These are phyloP conservation scores for Coleophora deauratella DNA, from an alignment of 2,888 invertebrate genomes.

Conservation along the genomic window DNA sequence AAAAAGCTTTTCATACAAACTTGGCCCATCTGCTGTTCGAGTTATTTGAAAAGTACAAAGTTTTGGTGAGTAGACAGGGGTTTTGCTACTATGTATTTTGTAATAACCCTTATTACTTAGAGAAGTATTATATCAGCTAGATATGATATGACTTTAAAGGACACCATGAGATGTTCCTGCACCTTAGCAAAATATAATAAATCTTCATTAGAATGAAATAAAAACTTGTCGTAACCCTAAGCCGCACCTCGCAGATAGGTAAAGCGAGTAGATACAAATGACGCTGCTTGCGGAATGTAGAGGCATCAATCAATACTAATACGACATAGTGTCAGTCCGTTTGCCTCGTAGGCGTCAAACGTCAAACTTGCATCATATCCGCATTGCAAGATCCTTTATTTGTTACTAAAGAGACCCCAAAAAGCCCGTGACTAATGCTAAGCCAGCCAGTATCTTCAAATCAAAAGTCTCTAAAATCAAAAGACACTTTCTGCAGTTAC, in stretches of 20 bases:
- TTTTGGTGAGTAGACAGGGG: too few species aligned
- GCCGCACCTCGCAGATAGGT: constrained; percentile 29
- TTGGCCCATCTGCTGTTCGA: too few species aligned
- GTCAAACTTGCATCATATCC: constrained; percentile 7
- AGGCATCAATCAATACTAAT: constrained; percentile 44
- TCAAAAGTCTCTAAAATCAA: too few species aligned
- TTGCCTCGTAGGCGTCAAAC: constrained; percentile 25
- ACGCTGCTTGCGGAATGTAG: constrained; percentile 33
- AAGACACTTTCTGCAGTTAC: too few species aligned
- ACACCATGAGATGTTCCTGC: too few species aligned
- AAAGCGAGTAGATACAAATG: constrained; percentile 40
- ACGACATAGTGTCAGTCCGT: constrained; percentile 30
- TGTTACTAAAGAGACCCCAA: too few species aligned
- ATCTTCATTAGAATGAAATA: background rate
- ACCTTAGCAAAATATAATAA: background rate
- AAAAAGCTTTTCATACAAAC: constrained; percentile 1
- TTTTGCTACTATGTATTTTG: too few species aligned
- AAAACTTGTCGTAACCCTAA: constrained; percentile 10
- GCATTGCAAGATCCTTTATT: background rate
- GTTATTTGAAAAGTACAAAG: too few species aligned
- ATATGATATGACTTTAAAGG: too few species aligned
- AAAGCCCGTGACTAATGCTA: background rate
- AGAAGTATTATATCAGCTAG: too few species aligned
- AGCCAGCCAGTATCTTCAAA: too few species aligned
- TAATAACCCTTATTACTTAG: too few species aligned